Evolutionary conservation across 2,113 vertebrate species (phyloP).

Genomic region (Entomyzon cyanotis): DNA sequence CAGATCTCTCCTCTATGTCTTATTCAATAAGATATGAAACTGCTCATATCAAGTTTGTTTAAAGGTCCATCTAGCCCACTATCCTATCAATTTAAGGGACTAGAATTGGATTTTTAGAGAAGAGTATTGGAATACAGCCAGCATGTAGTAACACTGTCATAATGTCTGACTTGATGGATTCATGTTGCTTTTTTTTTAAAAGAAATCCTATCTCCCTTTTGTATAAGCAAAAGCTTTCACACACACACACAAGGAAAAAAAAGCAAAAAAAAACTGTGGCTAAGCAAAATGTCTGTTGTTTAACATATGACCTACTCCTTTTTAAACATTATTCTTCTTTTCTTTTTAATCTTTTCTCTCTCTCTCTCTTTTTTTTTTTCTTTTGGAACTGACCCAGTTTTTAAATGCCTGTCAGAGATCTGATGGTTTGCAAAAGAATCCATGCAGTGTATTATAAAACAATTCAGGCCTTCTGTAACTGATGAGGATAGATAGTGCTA

Average conservation of each 20-base stretch:
- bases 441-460: neutral
- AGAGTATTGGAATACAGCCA: neutral
- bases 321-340: neutral
- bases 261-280: neutral
- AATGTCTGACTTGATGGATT: neutral
- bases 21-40: neutral
- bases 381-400: constrained; percentile 19
- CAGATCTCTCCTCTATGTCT: neutral
- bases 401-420: neutral
- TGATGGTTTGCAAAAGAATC: neutral
- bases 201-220: neutral
- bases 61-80: neutral
- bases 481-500: neutral
- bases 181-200: neutral
- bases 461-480: neutral
- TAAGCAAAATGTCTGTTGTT: neutral
- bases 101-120: neutral
- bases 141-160: neutral
- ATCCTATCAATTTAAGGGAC: neutral
- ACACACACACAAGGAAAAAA: neutral
- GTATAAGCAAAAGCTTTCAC: neutral
- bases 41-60: neutral
- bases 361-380: accelerated
- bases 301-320: neutral
- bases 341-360: neutral